Evolutionary conservation across 2,888 invertebrate species (phyloP), one percentile per base, ranked within the genome.

Genomic region (Drosophila neutralis): DNA sequence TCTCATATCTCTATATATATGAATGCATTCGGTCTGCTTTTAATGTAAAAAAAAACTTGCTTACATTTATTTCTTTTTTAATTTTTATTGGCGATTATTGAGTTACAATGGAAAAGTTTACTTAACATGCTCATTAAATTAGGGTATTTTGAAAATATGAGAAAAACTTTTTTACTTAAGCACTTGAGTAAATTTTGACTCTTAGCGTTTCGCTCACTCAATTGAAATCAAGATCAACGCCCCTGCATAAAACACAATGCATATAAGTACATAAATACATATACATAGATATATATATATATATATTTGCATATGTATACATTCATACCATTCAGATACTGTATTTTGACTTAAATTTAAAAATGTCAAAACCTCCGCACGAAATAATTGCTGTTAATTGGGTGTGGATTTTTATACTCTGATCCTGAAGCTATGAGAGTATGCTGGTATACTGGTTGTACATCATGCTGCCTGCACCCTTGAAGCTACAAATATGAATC

Each of bases 341-440:
- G 31, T 27, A 21, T 63, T 40, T 53, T 24, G 21, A 69, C 52
- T 33, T 48, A 58, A 33, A 48, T 65, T 33, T 15, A 56, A 56
- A 36, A 42, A 51, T 49, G 59, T 60, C n/a, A 40, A 66, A 59
- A 38, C n/a, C 54, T 63, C 10, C 52, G 53, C 64, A 60, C 27
- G 59, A 49, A 68, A 76, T 89, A 87, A 84, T 84, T 84, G 84
- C 78, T 60, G 78, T 81, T 76, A 84, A 84, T 89, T 87, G 78
- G 68, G 36, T 65, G 67, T 58, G 53, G 36, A 48, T 48, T 63
- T 18, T 48, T 31, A 42, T 56, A 4, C 45, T 45, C 21, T 45
- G 45, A 15, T 24, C 1, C 15, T 2, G 21, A 45, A 24, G 15
- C 45, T 24, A 15, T 24, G 4, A 45, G 15, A 45, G 45, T 15